These are phyloP conservation scores for Callipepla californica DNA, from an alignment of 2,113 vertebrate genomes.

Conservation along the genomic window DNA sequence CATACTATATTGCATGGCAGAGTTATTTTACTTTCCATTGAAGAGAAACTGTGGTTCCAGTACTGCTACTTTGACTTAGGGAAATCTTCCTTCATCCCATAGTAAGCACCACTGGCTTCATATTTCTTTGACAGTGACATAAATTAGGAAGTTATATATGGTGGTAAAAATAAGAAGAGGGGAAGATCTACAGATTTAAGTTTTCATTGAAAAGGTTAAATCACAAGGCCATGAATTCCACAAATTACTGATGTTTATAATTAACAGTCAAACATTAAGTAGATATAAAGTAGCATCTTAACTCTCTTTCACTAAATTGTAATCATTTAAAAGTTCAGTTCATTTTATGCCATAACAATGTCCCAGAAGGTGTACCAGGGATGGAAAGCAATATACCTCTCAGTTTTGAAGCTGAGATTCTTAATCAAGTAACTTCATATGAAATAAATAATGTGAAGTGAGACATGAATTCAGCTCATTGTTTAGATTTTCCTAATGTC, in stretches of 20 bases:
- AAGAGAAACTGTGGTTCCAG: background rate
- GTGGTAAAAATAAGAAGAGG: background rate
- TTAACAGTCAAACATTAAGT: background rate
- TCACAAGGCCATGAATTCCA: background rate
- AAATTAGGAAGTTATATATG: background rate
- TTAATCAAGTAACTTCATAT: background rate
- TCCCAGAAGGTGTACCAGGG: background rate
- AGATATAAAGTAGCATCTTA: background rate
- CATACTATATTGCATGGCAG: background rate
- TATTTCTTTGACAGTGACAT: background rate
- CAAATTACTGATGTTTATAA: background rate
- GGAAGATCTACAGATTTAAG: background rate
- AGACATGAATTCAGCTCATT: background rate
- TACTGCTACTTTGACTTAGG: background rate
- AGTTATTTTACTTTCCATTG: background rate
- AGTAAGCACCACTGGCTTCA: background rate
- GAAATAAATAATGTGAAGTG: background rate
- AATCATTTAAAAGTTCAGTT: background rate
- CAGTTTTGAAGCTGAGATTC: background rate
- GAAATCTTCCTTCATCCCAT: background rate
- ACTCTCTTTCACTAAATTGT: background rate
- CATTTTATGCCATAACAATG: background rate
- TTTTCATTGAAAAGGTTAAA: background rate
- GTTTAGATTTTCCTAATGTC: constrained; percentile 6
- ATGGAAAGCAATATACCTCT: background rate